Conservation (phyloP, 2,888 invertebrate genomes). For the Orthonevra nobilis region DNA sequence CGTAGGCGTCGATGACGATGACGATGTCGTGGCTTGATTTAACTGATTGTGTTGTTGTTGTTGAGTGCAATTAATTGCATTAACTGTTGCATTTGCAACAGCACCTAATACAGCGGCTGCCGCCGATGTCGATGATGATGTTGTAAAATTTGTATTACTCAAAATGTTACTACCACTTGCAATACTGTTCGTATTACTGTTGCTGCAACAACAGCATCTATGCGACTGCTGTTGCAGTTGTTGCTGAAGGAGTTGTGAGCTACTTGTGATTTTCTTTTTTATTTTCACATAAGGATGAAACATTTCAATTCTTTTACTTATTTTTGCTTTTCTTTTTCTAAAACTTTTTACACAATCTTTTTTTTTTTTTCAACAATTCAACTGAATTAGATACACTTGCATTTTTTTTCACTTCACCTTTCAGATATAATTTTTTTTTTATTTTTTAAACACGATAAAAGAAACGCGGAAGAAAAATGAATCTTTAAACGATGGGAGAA, state of each 20-base stretch:
- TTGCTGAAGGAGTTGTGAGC: conserved; percentile 61
- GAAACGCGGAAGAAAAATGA: neutral
- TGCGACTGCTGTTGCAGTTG: conserved; percentile 59
- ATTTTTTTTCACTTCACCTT: conserved; percentile 47
- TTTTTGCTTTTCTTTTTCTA: conserved; percentile 55
- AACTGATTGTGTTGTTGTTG: conserved; percentile 45
- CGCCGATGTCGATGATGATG: conserved; percentile 71
- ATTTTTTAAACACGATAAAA: too few species aligned
- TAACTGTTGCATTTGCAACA: conserved; percentile 78
- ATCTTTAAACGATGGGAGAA: conserved; percentile 59
- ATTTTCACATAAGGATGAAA: conserved; percentile 80
- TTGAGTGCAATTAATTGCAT: conserved; percentile 72
- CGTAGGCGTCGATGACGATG: conserved; percentile 14
- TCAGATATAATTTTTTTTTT: conserved; percentile 46
- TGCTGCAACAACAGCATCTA: conserved; percentile 65
- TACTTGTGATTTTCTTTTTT: conserved; percentile 76
- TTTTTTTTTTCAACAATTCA: conserved; percentile 55
- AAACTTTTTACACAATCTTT: neutral
- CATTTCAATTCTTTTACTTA: conserved; percentile 76
- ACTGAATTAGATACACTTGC: conserved; percentile 53
- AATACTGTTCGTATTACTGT: conserved; percentile 30
- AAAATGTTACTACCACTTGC: conserved; percentile 12
- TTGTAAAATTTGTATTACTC: conserved; percentile 71
- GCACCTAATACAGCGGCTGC: conserved; percentile 74
- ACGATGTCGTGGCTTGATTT: conserved; percentile 10